Base-by-base conservation (phyloP, 2,888 invertebrate species). In the Rhyacophila evoluta region DNA sequence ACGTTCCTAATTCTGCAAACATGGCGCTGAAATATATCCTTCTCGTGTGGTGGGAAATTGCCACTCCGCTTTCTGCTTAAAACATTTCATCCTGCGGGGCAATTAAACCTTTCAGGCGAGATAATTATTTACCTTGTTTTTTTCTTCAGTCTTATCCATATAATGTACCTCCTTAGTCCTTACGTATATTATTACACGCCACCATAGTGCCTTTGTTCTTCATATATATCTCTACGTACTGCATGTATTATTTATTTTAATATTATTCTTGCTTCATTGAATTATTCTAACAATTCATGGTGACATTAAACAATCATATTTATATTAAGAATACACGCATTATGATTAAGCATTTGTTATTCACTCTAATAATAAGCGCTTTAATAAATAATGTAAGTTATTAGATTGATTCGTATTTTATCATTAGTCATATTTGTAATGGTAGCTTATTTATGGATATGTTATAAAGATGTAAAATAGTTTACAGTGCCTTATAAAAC, bases 101-200 rank as follows among this genome's bases (percentile, higher is more conserved):
- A 55, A 55, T 55, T 55, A 55, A 55, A 55, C 55, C 55, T 55
- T 55, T 55, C 55, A 55, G 55, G 55, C 55, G 55, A 55, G 55
- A 55, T 55, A 55, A 55, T 55, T 55, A 55, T 55, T 55, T 55
- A 25, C 55, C 25, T 25, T 8, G 25, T 10, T 55, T 55, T 55
- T 55, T 55, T 25, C 25, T 25, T 10, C 55, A 8, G 6, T 19
- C 25, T 25, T 55, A 12, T 2, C 2, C 55, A 55, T 33, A 55
- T 55, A 55, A 55, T 41, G 8, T 8, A 15, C 19, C 15, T 55
- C 2, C 29, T 33, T 33, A 33, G 29, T n/a, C n/a, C 5, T n/a
- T 2, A 4, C 39, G 55, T 33, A 33, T 33, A 33, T 33, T 33
- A 33, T 33, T 33, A 33, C 29, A 25, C 10, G 55, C 19, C 19